phyloP scores from a whole-genome alignment of 2,113 vertebrate genomes.

The Peromyscus polionotus region DNA sequence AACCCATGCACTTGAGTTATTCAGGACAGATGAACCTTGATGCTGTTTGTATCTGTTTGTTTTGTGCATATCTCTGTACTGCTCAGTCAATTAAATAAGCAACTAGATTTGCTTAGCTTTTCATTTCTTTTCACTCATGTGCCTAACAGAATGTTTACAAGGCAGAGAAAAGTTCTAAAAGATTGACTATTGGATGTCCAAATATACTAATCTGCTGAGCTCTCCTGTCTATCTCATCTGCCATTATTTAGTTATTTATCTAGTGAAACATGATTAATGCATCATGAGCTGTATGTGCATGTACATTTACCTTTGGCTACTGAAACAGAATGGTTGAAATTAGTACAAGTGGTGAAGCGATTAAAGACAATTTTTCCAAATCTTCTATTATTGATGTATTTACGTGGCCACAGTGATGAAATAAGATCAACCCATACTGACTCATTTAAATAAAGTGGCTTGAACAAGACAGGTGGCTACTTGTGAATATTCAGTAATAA shows the following conservation, averaged over 20 bases:
- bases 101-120: not conserved
- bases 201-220: not conserved
- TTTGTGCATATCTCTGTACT: not conserved
- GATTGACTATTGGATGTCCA: not conserved
- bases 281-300: not conserved
- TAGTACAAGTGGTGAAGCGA: not conserved
- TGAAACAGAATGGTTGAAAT: not conserved
- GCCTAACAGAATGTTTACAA: not conserved
- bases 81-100: not conserved
- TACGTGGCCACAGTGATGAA: not conserved
- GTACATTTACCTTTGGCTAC: not conserved
- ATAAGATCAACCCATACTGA: not conserved
- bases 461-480: not conserved
- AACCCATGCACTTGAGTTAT: not conserved
- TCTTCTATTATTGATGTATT: not conserved
- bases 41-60: not conserved
- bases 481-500: slow-evolving; percentile 17
- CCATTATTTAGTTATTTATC: not conserved
- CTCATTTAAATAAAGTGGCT: not conserved
- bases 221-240: not conserved
- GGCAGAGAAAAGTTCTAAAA: not conserved
- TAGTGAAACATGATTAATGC: not conserved
- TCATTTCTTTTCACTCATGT: not conserved
- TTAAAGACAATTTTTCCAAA: not conserved
- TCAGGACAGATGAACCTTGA: not conserved